Base-by-base conservation (phyloP, 2,113 vertebrate genomes). In the Diphyllodes magnificus region DNA sequence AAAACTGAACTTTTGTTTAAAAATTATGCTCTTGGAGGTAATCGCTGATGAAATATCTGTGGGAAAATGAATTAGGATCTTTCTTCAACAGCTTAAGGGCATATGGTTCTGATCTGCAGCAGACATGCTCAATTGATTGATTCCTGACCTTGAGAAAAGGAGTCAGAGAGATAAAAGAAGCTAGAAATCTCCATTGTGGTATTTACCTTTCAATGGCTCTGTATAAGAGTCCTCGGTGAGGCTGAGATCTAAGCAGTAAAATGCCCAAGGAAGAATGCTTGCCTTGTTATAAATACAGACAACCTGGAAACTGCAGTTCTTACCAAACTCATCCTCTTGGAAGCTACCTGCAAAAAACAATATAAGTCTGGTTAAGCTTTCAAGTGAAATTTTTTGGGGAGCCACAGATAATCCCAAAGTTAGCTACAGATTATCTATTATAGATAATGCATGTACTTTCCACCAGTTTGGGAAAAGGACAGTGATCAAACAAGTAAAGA, bases 221-320 rank as follows among this genome's bases (percentile, higher is more conserved):
- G 7, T 20, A 15, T 6, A 3, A 64, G 15, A 0, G 0, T 8
- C 66, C 15, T 24, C 2, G 0, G 25, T 28, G n/a, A 73, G 28
- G 23, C 54, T 68, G 59, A 73, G 25, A 73, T 28, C 31, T 44
- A 28, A 53, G 31, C 16, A 72, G 44, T 51, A 59, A 83, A 91
- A 63, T 11, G 13, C 19, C 14, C 14, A n/a, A 50, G 19, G 14
- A 75, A 51, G 27, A 83, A 88, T 21, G 6, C 21, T 75, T 33
- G 39, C 27, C 23, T 27, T 39, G 1, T 54, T 75, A 25, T 17
- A n/a, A 53, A 47, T n/a, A 15, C 13, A 71, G 17, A 13, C 6
- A 44, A 8, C 16, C 42, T 57, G 22, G 22, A 69, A 84, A 49
- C 14, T 40, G 42, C 30, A 59, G 31, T 42, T 59, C 13, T 44